These are phyloP conservation scores for Athalia cordata DNA, from an alignment of 2,888 invertebrate species.

Conservation along the genomic window DNA sequence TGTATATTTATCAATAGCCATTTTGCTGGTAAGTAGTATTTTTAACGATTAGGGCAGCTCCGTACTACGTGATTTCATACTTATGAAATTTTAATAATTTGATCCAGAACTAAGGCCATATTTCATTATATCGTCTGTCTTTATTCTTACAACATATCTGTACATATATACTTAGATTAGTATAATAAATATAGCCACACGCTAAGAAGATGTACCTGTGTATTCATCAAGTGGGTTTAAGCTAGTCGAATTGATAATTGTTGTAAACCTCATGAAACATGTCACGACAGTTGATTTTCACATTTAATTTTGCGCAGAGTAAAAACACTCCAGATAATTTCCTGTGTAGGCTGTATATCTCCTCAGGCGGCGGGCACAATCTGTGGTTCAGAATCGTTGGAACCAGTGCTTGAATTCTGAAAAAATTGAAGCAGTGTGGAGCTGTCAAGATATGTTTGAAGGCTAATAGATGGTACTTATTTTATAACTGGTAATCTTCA, in stretches of 20 bases:
- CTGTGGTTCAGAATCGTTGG: slow-evolving; percentile 96
- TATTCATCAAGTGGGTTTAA: background rate
- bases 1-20: slow-evolving; percentile 20
- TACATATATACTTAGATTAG: background rate
- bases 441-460: background rate
- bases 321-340: slow-evolving; percentile 97
- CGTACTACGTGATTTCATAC: background rate
- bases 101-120: slow-evolving; percentile 2
- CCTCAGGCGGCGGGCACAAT: slow-evolving; percentile 97
- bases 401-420: slow-evolving; percentile 85
- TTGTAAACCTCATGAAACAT: slow-evolving; percentile 88
- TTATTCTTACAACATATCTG: background rate
- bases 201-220: too few species aligned
- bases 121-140: slow-evolving; percentile 14
- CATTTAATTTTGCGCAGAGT: slow-evolving; percentile 90
- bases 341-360: slow-evolving; percentile 97
- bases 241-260: slow-evolving; percentile 77
- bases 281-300: slow-evolving; percentile 87
- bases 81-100: background rate
- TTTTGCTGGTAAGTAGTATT: slow-evolving; percentile 27
- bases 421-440: slow-evolving; percentile 2
- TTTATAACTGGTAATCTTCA: background rate
- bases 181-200: background rate
- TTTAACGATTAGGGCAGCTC: slow-evolving; percentile 17
- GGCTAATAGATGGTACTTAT: background rate